Conservation (phyloP, 2,113 vertebrate genomes). For the Crocuta crocuta region DNA sequence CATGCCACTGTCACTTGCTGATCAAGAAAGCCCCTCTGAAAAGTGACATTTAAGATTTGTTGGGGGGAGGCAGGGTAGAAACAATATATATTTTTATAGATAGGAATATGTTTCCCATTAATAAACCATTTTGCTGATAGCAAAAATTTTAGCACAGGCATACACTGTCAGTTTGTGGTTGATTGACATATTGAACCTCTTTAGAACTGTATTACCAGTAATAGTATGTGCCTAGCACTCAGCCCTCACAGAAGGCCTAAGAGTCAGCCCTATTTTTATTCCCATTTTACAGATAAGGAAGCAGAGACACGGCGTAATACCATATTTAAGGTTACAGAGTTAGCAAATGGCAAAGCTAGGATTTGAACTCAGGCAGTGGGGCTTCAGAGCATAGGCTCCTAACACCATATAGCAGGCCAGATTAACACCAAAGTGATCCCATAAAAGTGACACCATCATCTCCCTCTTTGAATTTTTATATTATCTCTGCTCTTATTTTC, state of each 20-base stretch:
- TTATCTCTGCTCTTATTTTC: background rate
- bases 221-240: background rate
- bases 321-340: background rate
- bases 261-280: background rate
- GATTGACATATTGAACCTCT: background rate
- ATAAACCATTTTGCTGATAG: background rate
- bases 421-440: background rate
- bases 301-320: background rate
- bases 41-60: background rate
- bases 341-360: background rate
- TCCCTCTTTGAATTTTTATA: background rate
- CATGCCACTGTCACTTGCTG: background rate
- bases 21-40: background rate
- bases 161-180: background rate
- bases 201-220: background rate
- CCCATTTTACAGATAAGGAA: background rate
- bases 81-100: background rate
- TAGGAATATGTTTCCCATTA: background rate
- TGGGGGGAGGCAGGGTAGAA: accelerated
- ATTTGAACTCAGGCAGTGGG: background rate
- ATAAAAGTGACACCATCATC: background rate
- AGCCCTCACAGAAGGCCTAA: background rate
- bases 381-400: background rate
- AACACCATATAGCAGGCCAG: accelerated
- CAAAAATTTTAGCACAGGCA: background rate